These are phyloP conservation scores for Xiphophorus maculatus DNA, from an alignment of 2,113 vertebrate genomes.

Conservation along the genomic window DNA sequence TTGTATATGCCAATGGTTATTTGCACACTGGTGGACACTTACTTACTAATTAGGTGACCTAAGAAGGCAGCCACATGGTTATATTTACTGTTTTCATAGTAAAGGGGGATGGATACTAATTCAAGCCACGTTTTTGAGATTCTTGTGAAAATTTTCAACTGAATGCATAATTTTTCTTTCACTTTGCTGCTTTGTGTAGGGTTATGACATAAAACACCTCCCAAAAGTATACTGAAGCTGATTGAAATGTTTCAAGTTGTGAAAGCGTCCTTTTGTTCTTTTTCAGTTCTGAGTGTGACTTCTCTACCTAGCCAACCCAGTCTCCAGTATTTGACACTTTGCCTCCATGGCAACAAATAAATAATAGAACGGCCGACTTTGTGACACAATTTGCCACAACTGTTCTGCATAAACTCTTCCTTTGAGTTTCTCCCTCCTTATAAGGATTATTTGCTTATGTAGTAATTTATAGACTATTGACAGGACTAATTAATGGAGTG, in stretches of 20 bases:
- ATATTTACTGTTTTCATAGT: too few relatives aligned
- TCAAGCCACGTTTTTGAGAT: too few relatives aligned
- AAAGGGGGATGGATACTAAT: too few relatives aligned
- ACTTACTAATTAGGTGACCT: too few relatives aligned
- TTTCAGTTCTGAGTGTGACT: neutral
- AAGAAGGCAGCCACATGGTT: too few relatives aligned
- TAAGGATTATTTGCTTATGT: neutral
- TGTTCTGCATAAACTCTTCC: slow-evolving; percentile 7
- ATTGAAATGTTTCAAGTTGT: neutral
- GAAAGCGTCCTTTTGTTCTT: neutral
- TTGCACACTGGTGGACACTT: too few relatives aligned
- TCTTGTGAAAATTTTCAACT: too few relatives aligned
- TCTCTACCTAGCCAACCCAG: neutral
- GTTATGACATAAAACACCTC: neutral
- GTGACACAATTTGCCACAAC: slow-evolving; percentile 3
- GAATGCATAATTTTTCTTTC: too few relatives aligned
- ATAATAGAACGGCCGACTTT: slow-evolving; percentile 20
- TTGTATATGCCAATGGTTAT: too few relatives aligned
- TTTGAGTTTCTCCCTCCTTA: slow-evolving; percentile 1
- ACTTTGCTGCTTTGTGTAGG: too few relatives aligned
- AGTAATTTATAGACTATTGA: slow-evolving; percentile 30
- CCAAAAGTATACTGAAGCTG: neutral
- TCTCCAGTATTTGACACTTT: neutral
- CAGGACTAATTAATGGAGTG: slow-evolving; percentile 55
- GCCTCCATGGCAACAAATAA: slow-evolving; percentile 13